A percentile compares a stretch with the other conserved stretches of the same genome.
Conservation (phyloP, 2,797 vertebrate species). For the Toxotes lorentzi region DNA sequence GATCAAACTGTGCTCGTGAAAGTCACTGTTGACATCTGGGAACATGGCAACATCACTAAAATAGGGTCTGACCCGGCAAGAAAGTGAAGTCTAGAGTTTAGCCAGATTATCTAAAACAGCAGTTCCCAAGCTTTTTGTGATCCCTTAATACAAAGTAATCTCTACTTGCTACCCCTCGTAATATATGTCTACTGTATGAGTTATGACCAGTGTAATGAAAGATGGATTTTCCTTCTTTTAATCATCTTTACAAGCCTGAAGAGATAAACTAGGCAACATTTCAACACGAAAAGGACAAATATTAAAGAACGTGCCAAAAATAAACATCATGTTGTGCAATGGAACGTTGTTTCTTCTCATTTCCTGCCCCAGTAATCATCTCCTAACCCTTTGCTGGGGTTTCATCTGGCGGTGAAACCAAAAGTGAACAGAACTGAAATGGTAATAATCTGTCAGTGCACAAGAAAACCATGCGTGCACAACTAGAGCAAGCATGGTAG, state of each 20-base stretch:
- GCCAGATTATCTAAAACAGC: constrained; percentile 31
- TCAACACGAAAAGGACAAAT: too few species aligned
- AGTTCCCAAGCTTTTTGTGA: constrained; percentile 19
- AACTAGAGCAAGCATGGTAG: not conserved
- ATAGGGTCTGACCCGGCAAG: not conserved
- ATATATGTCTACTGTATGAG: too few species aligned
- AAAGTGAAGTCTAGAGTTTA: constrained; percentile 17
- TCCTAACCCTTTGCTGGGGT: too few species aligned
- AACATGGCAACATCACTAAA: not conserved
- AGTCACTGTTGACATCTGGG: constrained; percentile 3
- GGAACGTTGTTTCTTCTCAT: not conserved
- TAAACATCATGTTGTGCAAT: too few species aligned
- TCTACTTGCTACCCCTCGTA: not conserved
- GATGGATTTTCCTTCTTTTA: too few species aligned
- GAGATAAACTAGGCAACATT: not conserved
- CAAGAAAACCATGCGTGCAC: not conserved
- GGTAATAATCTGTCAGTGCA: not conserved
- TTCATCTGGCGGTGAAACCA: constrained; percentile 13
- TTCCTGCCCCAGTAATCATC: not conserved
- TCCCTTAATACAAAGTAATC: not conserved
- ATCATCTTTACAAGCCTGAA: not conserved
- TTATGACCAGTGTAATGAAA: not conserved
- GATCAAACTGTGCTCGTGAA: not conserved
- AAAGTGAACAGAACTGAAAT: not conserved
- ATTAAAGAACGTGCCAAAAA: not conserved